A percentile compares a stretch with the other conserved stretches of the same genome.
phyloP scores from a whole-genome alignment of 2,113 vertebrate species.

The Psettodes erumei region DNA sequence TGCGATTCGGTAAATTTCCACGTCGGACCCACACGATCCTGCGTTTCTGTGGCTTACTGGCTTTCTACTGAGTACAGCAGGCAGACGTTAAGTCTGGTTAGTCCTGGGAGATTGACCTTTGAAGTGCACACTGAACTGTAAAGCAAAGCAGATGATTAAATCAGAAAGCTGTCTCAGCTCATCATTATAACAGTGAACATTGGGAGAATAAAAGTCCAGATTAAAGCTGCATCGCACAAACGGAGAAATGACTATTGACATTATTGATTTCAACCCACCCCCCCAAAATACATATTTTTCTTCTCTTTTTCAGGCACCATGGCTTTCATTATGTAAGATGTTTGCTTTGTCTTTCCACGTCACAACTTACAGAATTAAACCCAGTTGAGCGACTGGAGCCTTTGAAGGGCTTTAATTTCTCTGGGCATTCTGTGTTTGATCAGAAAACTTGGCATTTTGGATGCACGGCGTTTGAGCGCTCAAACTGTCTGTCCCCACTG shows the following conservation, averaged over 20 bases:
- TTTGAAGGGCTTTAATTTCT: conserved; percentile 65
- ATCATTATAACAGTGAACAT: conserved; percentile 57
- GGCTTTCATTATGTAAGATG: conserved; percentile 35
- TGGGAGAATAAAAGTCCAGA: conserved; percentile 47
- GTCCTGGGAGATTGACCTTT: conserved; percentile 72
- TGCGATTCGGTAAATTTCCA: conserved; percentile 19
- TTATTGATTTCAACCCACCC: conserved; percentile 53
- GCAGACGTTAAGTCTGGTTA: conserved; percentile 56
- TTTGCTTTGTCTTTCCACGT: conserved; percentile 17
- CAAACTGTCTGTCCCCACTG: conserved; percentile 24
- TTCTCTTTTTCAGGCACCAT: conserved; percentile 7
- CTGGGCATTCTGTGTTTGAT: conserved; percentile 63
- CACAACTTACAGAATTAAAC: conserved; percentile 39
- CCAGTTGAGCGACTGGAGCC: conserved; percentile 38
- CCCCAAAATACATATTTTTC: conserved; percentile 25
- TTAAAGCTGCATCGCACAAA: conserved; percentile 23
- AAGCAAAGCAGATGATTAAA: conserved; percentile 72
- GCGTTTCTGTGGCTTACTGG: conserved; percentile 26
- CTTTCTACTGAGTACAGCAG: conserved; percentile 42
- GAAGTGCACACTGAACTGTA: conserved; percentile 68
- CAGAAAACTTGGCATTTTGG: conserved; percentile 61
- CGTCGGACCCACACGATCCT: neutral
- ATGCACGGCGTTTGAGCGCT: conserved; percentile 28
- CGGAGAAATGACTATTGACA: conserved; percentile 47
- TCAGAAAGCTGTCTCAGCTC: conserved; percentile 72